phyloP scores from a whole-genome alignment of 1,140 invertebrate genomes.

The Cyclargus thomasi region DNA sequence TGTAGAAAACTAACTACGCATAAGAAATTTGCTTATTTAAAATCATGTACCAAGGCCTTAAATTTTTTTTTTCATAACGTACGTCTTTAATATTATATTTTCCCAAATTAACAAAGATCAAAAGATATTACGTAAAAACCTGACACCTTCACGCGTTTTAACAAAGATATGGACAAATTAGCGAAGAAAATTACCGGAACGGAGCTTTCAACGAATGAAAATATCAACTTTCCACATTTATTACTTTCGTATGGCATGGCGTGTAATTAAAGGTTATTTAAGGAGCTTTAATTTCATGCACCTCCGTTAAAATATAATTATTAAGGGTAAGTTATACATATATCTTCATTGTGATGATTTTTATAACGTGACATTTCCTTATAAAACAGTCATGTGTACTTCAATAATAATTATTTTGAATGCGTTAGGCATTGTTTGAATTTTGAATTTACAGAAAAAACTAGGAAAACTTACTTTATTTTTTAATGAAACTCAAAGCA shows the following conservation, averaged over 20 bases:
- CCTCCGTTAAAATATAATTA: background rate
- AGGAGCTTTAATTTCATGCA: background rate
- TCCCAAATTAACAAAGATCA: background rate
- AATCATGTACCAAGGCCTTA: background rate
- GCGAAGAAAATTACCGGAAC: slow-evolving; percentile 51
- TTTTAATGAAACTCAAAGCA: too few species aligned
- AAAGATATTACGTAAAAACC: slow-evolving; percentile 21
- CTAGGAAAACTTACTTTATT: too few species aligned
- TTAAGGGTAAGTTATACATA: background rate
- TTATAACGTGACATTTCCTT: background rate
- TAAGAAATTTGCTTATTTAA: too few species aligned
- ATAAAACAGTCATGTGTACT: too few species aligned
- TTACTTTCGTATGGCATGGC: background rate
- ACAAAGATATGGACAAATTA: slow-evolving; percentile 44
- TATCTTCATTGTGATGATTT: background rate
- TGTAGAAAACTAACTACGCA: too few species aligned
- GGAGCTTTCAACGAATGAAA: slow-evolving; percentile 17
- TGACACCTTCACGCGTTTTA: slow-evolving; percentile 52
- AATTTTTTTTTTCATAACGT: background rate
- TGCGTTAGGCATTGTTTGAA: too few species aligned
- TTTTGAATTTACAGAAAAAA: too few species aligned
- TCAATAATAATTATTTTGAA: too few species aligned
- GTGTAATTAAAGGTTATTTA: slow-evolving; percentile 8
- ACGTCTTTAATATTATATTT: background rate
- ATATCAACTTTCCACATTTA: slow-evolving; percentile 13